phyloP scores from a whole-genome alignment of 2,797 vertebrate species.

The Poeciliopsis paucimaculata region DNA sequence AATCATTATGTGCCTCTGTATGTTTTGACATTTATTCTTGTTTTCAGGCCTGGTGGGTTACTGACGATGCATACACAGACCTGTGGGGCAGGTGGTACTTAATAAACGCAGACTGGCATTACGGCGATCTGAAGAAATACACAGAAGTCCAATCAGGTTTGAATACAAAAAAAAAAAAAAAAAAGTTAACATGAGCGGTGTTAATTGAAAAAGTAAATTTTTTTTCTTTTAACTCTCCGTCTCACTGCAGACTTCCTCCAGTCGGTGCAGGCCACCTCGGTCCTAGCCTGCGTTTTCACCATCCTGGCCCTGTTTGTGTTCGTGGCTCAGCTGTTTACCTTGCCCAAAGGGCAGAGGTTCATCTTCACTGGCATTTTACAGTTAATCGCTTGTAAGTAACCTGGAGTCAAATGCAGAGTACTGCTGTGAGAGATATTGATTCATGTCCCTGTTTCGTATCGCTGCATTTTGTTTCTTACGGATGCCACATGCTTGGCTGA shows the following conservation, averaged over 20 bases:
- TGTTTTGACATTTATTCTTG: slow-evolving; percentile 5
- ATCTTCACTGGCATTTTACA: slow-evolving; percentile 89
- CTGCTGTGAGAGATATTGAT: slow-evolving; percentile 14
- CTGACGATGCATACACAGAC: slow-evolving; percentile 67
- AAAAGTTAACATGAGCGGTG: neutral
- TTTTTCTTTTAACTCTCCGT: slow-evolving; percentile 17
- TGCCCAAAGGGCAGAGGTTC: slow-evolving; percentile 95
- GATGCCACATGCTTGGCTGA: slow-evolving; percentile 3
- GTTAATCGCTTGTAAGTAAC: slow-evolving; percentile 92
- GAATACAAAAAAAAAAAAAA: neutral
- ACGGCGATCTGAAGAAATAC: slow-evolving; percentile 66
- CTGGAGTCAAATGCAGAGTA: slow-evolving; percentile 14
- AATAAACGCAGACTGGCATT: slow-evolving; percentile 62
- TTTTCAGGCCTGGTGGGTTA: slow-evolving; percentile 83
- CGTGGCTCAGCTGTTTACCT: slow-evolving; percentile 92
- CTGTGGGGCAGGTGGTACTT: slow-evolving; percentile 81
- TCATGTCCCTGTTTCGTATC: slow-evolving; percentile 6
- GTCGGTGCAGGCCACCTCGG: slow-evolving; percentile 89
- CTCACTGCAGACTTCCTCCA: slow-evolving; percentile 85
- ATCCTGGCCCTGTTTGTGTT: slow-evolving; percentile 89
- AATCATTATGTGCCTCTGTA: neutral
- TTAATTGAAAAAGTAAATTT: neutral
- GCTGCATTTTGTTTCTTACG: neutral
- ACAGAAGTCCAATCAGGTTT: slow-evolving; percentile 39
- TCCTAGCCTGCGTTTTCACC: slow-evolving; percentile 92